Evolutionary conservation across 2,797 vertebrate species (phyloP).

Genomic region (Echiichthys vipera): DNA sequence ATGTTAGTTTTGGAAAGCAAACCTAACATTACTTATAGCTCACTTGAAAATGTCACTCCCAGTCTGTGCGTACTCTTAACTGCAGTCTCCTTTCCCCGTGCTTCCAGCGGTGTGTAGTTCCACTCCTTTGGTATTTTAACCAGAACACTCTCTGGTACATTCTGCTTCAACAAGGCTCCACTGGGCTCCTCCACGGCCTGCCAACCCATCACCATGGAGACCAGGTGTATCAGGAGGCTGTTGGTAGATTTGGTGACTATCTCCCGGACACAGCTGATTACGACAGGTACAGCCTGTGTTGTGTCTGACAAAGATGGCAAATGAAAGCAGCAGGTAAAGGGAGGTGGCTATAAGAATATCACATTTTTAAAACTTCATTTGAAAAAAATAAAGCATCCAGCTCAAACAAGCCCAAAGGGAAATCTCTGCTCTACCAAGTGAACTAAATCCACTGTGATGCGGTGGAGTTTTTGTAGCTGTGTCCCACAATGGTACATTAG

Average conservation of each 20-base stretch:
- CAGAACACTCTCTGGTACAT: constrained; percentile 85
- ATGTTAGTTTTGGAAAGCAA: constrained; percentile 32
- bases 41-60: background rate
- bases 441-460: background rate
- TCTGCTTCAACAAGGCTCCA: constrained; percentile 71
- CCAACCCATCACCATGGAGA: constrained; percentile 85
- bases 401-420: background rate
- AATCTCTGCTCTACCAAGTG: background rate
- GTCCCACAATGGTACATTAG: background rate
- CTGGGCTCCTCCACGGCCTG: constrained; percentile 81
- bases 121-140: constrained; percentile 92
- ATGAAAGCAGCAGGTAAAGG: constrained; percentile 15
- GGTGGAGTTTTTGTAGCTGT: background rate
- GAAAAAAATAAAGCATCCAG: background rate
- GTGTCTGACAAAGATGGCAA: constrained; percentile 62
- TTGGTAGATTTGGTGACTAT: constrained; percentile 84
- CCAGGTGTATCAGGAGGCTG: constrained; percentile 85
- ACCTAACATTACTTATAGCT: background rate
- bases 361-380: background rate
- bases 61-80: constrained; percentile 82
- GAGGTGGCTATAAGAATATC: background rate
- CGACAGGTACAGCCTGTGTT: constrained; percentile 68
- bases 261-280: constrained; percentile 86
- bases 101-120: constrained; percentile 86
- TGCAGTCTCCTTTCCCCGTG: constrained; percentile 75